phyloP scores from a whole-genome alignment of 1,140 invertebrate species.

The Solen grandis region DNA sequence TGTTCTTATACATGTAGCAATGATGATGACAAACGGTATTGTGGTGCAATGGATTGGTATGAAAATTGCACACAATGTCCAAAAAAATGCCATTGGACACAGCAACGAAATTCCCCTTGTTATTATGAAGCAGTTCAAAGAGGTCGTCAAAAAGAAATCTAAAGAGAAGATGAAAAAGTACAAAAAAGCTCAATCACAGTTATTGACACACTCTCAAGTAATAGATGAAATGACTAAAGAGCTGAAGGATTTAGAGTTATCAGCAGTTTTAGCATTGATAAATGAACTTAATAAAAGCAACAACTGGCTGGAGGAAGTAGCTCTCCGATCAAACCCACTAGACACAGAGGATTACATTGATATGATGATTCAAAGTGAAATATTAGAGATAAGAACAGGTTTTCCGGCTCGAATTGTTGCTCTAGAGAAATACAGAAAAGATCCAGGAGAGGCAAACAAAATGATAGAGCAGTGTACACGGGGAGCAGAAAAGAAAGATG shows the following conservation, averaged over 20 bases:
- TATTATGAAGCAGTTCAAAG: neutral
- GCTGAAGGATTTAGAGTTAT: too few species aligned
- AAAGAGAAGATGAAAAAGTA: conserved; percentile 24
- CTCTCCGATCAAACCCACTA: conserved; percentile 11
- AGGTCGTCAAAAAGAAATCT: neutral
- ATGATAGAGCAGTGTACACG: neutral
- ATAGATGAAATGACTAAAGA: neutral
- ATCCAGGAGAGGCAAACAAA: neutral
- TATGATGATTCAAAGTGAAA: conserved; percentile 29
- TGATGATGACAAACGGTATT: conserved; percentile 17
- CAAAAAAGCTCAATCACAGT: neutral
- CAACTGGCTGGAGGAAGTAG: neutral
- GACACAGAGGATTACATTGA: conserved; percentile 15
- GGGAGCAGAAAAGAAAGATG: neutral
- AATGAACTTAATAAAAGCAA: neutral
- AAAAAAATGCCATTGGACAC: conserved; percentile 23
- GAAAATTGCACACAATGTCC: conserved; percentile 31
- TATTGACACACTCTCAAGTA: neutral
- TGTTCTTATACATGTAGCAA: too few species aligned
- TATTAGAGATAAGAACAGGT: neutral
- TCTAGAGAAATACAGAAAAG: neutral
- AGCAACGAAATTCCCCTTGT: conserved; percentile 23
- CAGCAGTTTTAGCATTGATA: too few species aligned
- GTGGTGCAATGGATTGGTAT: neutral
- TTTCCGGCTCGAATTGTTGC: neutral